Percentiles rank a stretch among this genome's conserved stretches.
These are phyloP conservation scores for Centruroides vittatus DNA, from an alignment of 1,140 invertebrate genomes.

Conservation along the genomic window DNA sequence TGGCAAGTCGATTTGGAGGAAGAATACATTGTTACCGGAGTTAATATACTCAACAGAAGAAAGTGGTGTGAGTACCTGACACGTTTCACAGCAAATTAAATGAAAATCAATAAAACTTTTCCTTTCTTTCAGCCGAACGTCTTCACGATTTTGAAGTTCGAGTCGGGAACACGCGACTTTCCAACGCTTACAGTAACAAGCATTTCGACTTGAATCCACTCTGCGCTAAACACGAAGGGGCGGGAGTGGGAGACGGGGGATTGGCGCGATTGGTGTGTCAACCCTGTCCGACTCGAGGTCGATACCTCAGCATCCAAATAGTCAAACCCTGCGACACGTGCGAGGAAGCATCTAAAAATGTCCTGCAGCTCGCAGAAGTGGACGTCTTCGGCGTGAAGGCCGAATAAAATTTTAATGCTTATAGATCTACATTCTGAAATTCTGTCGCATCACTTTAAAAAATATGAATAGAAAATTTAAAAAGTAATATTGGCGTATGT, in stretches of 20 bases:
- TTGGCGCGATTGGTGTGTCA: slow-evolving; percentile 12
- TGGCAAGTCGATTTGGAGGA: slow-evolving; percentile 19
- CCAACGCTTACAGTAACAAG: slow-evolving; percentile 12
- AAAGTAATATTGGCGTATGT: too few species aligned
- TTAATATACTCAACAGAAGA: slow-evolving; percentile 17
- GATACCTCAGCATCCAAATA: slow-evolving; percentile 19
- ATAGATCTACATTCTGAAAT: too few species aligned
- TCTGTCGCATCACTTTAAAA: too few species aligned
- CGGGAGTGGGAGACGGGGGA: slow-evolving; percentile 12
- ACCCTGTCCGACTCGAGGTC: slow-evolving; percentile 14
- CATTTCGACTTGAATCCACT: slow-evolving; percentile 15
- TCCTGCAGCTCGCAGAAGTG: slow-evolving; percentile 18
- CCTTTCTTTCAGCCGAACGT: slow-evolving; percentile 11
- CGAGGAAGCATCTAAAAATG: slow-evolving; percentile 14
- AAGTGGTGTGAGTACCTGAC: slow-evolving; percentile 13
- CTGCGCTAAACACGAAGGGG: slow-evolving; percentile 13
- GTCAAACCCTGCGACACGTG: slow-evolving; percentile 16
- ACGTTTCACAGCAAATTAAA: background rate
- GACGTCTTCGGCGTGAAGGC: slow-evolving; percentile 11
- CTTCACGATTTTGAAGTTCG: slow-evolving; percentile 19
- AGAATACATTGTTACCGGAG: slow-evolving; percentile 14
- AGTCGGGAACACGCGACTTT: slow-evolving; percentile 13
- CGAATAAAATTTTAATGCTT: too few species aligned
- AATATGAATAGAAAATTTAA: too few species aligned
- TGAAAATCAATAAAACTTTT: too few species aligned